A percentile compares a stretch with the other conserved stretches of the same genome.
Conservation (phyloP, 1,140 invertebrate species). For the Myzus persicae region DNA sequence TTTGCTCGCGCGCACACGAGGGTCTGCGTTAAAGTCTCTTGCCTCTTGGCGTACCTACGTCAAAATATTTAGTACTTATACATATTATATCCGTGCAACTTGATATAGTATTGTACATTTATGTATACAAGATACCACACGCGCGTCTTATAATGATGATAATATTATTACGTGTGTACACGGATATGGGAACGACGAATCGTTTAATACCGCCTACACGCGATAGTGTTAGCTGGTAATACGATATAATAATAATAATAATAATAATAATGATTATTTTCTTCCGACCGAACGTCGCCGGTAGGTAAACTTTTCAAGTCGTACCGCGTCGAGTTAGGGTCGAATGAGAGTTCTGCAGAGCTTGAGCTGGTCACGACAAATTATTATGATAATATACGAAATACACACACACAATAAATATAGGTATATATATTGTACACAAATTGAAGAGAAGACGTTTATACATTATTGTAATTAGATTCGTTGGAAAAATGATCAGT, state of each 20-base stretch:
- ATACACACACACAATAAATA: neutral
- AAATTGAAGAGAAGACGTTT: neutral
- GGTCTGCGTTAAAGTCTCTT: neutral
- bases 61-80: neutral
- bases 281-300: neutral
- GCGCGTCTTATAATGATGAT: neutral
- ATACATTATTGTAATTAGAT: neutral
- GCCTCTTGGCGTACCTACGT: no score
- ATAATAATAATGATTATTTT: conserved; percentile 5
- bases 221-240: neutral
- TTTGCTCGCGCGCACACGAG: neutral
- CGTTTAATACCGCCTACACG: conserved; percentile 13
- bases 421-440: no score
- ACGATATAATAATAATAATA: neutral
- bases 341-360: neutral
- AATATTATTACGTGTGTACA: neutral
- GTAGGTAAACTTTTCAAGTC: neutral
- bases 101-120: neutral
- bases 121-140: neutral
- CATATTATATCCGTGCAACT: no score
- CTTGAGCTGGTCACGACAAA: neutral
- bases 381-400: neutral
- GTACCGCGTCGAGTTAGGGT: neutral
- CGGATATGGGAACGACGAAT: neutral
- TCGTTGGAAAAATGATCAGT: neutral